Conservation (phyloP, 1,140 invertebrate genomes). For the Hycleus cichorii region DNA sequence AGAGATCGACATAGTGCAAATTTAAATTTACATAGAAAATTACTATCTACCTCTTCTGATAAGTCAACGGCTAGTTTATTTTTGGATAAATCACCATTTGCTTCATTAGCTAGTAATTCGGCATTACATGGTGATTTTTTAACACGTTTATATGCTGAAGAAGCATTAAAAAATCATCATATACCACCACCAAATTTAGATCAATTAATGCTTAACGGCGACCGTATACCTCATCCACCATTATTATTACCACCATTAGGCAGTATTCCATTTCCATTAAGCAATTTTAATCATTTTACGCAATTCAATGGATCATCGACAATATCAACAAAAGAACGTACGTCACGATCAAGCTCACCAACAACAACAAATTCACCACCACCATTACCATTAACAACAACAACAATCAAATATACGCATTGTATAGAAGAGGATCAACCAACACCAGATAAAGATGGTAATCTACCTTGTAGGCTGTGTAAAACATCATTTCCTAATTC, state of each 20-base stretch:
- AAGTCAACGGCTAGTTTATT: constrained; percentile 36
- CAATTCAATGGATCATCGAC: constrained; percentile 35
- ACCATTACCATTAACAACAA: constrained; percentile 17
- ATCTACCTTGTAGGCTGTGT: constrained; percentile 59
- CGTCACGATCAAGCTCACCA: constrained; percentile 39
- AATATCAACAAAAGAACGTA: constrained; percentile 33
- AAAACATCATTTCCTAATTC: constrained; percentile 53
- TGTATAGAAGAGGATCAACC: constrained; percentile 51
- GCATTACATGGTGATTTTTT: constrained; percentile 69
- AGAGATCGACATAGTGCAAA: constrained; percentile 90
- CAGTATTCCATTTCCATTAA: constrained; percentile 40
- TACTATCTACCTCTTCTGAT: constrained; percentile 64
- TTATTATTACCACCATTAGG: constrained; percentile 43
- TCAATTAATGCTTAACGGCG: constrained; percentile 42
- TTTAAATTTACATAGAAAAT: constrained; percentile 81
- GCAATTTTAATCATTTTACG: constrained; percentile 41
- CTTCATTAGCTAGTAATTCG: constrained; percentile 45
- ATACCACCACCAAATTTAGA: constrained; percentile 39
- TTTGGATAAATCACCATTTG: constrained; percentile 42
- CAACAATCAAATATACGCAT: constrained; percentile 35
- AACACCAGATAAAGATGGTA: constrained; percentile 51
- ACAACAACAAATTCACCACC: constrained; percentile 22
- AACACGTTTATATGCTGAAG: constrained; percentile 69
- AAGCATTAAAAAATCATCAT: constrained; percentile 45
- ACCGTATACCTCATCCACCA: constrained; percentile 44